Conservation (phyloP, 2,888 invertebrate genomes). For the Cheilosia impressa region DNA sequence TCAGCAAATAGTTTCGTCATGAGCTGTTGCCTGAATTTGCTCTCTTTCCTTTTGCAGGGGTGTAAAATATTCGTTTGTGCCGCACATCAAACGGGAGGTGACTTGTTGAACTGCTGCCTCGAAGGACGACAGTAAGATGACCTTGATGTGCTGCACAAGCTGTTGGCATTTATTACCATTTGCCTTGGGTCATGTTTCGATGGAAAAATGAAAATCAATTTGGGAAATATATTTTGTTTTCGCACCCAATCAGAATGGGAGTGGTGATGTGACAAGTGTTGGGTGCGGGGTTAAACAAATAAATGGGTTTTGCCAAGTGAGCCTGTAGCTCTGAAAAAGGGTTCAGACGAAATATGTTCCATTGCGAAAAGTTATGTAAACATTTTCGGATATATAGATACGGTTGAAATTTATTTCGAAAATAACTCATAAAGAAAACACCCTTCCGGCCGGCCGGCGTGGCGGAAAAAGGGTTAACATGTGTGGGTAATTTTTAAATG, state of each 20-base stretch:
- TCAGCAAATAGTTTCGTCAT: neutral
- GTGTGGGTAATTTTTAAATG: too few species aligned
- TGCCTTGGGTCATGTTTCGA: neutral
- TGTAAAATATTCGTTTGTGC: neutral
- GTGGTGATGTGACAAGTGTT: neutral
- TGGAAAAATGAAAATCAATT: slow-evolving; percentile 9
- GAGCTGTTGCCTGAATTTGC: neutral
- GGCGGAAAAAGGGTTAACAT: neutral
- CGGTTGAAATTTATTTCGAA: neutral
- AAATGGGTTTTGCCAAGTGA: neutral
- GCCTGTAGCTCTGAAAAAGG: neutral
- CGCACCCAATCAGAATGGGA: neutral
- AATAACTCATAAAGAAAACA: neutral
- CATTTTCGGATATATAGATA: neutral
- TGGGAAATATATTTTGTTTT: neutral
- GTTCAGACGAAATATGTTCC: neutral
- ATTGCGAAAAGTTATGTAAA: neutral
- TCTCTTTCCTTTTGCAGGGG: neutral
- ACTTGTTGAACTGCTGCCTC: slow-evolving; percentile 8
- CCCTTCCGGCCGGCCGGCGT: neutral
- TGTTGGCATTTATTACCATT: slow-evolving; percentile 7
- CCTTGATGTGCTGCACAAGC: slow-evolving; percentile 13
- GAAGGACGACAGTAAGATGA: neutral
- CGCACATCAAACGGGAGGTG: neutral
- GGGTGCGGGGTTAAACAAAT: neutral